These are phyloP conservation scores for Danio aesculapii DNA, from an alignment of 2,797 vertebrate species.

Conservation along the genomic window DNA sequence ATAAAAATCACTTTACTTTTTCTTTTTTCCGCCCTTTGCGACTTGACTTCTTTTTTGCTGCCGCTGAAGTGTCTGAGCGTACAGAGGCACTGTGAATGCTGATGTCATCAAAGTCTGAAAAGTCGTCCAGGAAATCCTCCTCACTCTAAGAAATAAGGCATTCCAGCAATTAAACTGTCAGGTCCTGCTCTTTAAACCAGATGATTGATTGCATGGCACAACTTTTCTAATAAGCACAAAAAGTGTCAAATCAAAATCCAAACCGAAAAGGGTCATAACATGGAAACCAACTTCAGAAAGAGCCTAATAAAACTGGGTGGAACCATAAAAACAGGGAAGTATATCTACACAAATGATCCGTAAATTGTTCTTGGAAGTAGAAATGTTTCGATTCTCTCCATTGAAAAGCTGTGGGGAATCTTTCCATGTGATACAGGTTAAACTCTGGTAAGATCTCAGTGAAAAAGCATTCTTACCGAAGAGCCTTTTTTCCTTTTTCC, in stretches of 20 bases:
- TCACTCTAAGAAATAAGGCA: slow-evolving; percentile 84
- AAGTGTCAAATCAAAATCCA: background rate
- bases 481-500: slow-evolving; percentile 96
- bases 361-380: slow-evolving; percentile 5
- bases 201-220: background rate
- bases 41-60: slow-evolving; percentile 86
- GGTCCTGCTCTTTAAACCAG: background rate
- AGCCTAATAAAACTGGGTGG: slow-evolving; percentile 4
- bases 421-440: slow-evolving; percentile 32
- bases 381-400: no score
- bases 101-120: slow-evolving; percentile 93
- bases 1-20: slow-evolving; percentile 79
- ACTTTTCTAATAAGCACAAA: background rate
- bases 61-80: slow-evolving; percentile 88
- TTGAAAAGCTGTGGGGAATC: background rate
- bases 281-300: background rate
- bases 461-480: slow-evolving; percentile 80
- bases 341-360: background rate
- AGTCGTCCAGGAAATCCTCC: slow-evolving; percentile 94
- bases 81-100: slow-evolving; percentile 96
- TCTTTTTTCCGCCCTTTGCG: slow-evolving; percentile 91
- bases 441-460: slow-evolving; percentile 5
- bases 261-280: background rate
- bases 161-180: background rate
- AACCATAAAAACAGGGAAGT: background rate